Percentiles rank a stretch among this genome's conserved stretches.
These are phyloP conservation scores for Ursus arctos DNA, from an alignment of 2,113 vertebrate genomes.

Conservation along the genomic window DNA sequence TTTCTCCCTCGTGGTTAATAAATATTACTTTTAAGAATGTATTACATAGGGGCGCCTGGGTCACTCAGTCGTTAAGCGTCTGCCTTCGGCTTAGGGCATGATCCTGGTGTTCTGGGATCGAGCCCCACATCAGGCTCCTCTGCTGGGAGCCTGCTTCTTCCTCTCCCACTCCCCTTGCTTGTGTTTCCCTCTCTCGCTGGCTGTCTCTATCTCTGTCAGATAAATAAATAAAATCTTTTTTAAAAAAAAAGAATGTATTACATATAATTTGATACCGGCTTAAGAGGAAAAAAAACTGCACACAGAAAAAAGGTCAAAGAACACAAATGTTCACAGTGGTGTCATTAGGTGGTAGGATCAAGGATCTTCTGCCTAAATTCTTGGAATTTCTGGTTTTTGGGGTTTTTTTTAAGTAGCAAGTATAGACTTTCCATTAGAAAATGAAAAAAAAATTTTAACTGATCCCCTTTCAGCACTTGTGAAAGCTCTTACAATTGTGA, in stretches of 20 bases:
- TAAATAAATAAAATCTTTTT: too few relatives aligned
- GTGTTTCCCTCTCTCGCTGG: too few relatives aligned
- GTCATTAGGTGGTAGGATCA: background rate
- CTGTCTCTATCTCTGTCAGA: too few relatives aligned
- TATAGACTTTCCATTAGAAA: constrained; percentile 23
- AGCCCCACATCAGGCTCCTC: too few relatives aligned
- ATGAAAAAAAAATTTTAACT: background rate
- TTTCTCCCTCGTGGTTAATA: background rate
- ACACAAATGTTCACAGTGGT: background rate
- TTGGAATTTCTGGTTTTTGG: background rate
- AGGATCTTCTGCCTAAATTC: background rate
- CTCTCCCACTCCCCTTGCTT: too few relatives aligned
- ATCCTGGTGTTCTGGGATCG: too few relatives aligned
- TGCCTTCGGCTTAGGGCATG: too few relatives aligned
- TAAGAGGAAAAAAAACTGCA: background rate
- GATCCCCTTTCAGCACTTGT: background rate
- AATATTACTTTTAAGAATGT: background rate
- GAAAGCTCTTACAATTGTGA: background rate
- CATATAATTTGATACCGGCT: background rate
- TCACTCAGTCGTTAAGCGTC: too few relatives aligned
- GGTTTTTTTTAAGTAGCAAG: background rate
- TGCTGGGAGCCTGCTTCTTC: too few relatives aligned
- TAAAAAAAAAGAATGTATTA: background rate
- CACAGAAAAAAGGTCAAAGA: background rate
- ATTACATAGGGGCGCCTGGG: background rate